Base-by-base conservation (phyloP, 2,888 invertebrate genomes). In the Limnephilus rhombicus region DNA sequence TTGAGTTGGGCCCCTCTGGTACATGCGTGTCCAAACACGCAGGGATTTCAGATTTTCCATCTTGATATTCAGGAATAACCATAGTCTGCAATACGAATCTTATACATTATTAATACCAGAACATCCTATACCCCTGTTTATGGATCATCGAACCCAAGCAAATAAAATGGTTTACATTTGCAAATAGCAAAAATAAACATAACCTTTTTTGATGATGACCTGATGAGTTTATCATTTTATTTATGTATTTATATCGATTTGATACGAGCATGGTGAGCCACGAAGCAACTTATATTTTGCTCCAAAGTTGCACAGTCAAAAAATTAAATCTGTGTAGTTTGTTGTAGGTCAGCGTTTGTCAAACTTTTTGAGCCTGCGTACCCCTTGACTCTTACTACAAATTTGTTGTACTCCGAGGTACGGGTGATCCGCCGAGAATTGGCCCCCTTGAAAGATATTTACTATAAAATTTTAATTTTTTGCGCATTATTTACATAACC, bases 41-140 rank as follows among this genome's bases (percentile, higher is more conserved):
- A 94, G 97, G 97, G 94, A 97, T 96, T 92, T 98, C 98, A 4
- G 97, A 96, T 95, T 98, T 98, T 3, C 98, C 99, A 95, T 99
- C 98, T 96, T 98, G 98, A 95, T 98, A 98, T 94, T 97, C 97
- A 0, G 98, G 98, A 90, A 99, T 96, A 0, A 98, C 98, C 98
- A 99, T 98, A 92, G 97, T 97, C 98, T 98, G 94, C 90, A 86
- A 93, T 68, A 24, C 9, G 9, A 68, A 68, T n/a, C 68, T 7
- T 68, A 31, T 31, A 31, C 68, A 24, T n/a, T n/a, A 68, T n/a
- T n/a, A 68, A 68, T 24, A 24, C 7, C 53, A 18, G 5, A 49
- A 53, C 18, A 53, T 18, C 53, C 4, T 53, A 15, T 18, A 11
- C 15, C 18, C 18, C 18, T 53, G 53, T 68, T 15, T 68, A 68